Percentiles rank a stretch among this genome's conserved stretches.
phyloP scores from a whole-genome alignment of 2,797 vertebrate species.

The Melanotaenia nigrans region DNA sequence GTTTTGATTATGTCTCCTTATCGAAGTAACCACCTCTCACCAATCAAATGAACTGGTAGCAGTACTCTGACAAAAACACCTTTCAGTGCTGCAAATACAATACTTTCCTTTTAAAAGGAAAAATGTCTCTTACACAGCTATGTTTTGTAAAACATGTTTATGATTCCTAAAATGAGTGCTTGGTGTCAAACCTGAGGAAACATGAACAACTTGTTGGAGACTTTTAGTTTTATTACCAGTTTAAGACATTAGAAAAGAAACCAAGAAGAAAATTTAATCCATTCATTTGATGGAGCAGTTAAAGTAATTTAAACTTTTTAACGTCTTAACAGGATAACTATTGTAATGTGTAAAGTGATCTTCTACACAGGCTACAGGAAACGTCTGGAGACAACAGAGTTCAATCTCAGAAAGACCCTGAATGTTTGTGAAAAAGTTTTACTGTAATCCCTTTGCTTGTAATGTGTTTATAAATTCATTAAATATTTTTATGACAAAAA shows the following conservation, averaged over 20 bases:
- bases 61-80: background rate
- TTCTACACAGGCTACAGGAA: background rate
- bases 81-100: background rate
- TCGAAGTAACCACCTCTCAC: no score
- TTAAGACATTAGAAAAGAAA: background rate
- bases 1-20: no score
- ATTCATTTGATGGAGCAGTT: background rate
- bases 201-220: no score
- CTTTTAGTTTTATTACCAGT: background rate
- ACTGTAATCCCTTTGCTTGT: background rate
- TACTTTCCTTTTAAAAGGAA: background rate
- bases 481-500: no score
- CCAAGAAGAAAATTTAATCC: background rate
- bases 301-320: background rate
- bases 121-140: background rate
- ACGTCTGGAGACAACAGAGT: background rate
- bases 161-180: background rate
- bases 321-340: background rate
- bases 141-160: background rate
- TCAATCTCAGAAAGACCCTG: background rate
- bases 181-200: background rate
- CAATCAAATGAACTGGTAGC: background rate
- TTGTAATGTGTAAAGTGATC: background rate
- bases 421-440: background rate
- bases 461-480: no score